Conservation (phyloP, 2,888 invertebrate genomes). For the Chloroclysta siterata region DNA sequence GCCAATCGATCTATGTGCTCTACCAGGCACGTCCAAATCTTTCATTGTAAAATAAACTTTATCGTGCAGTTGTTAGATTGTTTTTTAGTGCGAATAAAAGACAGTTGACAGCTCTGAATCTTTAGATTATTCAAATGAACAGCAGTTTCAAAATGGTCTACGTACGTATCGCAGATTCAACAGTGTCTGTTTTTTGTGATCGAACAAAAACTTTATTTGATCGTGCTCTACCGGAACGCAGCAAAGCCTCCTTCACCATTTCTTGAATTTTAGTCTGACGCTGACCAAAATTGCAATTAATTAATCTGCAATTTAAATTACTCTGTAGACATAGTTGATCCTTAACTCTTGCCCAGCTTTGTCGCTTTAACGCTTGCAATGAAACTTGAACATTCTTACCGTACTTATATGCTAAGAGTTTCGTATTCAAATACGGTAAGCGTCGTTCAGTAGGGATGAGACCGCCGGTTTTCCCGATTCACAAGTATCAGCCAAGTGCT, state of each 20-base stretch:
- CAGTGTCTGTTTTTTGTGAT: background rate
- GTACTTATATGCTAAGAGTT: conserved; percentile 3
- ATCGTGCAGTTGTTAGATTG: background rate
- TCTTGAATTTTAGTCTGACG: conserved; percentile 1
- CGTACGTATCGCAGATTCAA: background rate
- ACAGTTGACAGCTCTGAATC: no score
- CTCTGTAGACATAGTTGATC: conserved; percentile 9
- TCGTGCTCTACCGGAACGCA: conserved; percentile 37
- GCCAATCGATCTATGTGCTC: conserved; percentile 49
- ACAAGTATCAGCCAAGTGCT: conserved; percentile 3
- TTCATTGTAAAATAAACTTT: conserved; percentile 5
- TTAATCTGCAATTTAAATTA: conserved; percentile 24
- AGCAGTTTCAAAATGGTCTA: no score
- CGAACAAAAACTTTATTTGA: background rate
- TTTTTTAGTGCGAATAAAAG: no score
- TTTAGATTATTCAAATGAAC: no score
- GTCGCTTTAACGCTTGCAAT: conserved; percentile 7
- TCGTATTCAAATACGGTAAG: conserved; percentile 4
- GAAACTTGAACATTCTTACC: conserved; percentile 1
- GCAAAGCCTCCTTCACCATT: conserved; percentile 20
- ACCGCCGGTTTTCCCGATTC: background rate
- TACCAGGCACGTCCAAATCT: conserved; percentile 19
- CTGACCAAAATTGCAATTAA: conserved; percentile 17
- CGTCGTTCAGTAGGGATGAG: background rate
- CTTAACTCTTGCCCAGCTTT: background rate